Conservation (phyloP, 2,888 invertebrate species). For the Lissocephala sabroskyi region DNA sequence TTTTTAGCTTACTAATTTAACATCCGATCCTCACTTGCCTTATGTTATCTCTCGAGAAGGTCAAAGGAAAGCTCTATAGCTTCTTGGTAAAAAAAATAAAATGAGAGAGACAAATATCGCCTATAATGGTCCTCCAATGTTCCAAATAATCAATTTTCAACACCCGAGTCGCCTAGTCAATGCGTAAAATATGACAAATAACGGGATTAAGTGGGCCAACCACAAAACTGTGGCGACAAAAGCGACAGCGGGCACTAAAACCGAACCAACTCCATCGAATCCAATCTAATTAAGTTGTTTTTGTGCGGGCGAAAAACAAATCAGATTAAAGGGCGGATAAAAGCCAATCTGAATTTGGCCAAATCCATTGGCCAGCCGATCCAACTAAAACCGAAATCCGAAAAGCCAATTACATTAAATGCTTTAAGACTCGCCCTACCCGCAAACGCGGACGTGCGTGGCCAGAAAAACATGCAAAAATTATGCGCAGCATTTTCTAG, state of each 20-base stretch:
- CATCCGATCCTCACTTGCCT: no score
- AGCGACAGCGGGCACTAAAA: no score
- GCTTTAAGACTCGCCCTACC: conserved; percentile 20
- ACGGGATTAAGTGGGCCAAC: conserved; percentile 6
- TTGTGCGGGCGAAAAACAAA: conserved; percentile 46
- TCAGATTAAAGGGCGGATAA: conserved; percentile 46
- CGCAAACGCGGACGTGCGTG: conserved; percentile 31
- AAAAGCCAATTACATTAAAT: conserved; percentile 66
- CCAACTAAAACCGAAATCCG: no score
- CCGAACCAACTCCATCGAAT: conserved; percentile 21
- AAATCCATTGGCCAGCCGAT: conserved; percentile 17
- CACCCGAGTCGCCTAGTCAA: conserved; percentile 27
- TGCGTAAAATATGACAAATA: conserved; percentile 40
- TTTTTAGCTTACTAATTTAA: no score
- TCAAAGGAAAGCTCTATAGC: no score
- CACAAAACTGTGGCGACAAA: conserved; percentile 12
- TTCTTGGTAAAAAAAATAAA: no score
- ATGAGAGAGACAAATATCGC: no score
- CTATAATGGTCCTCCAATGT: no score
- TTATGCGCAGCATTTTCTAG: conserved; percentile 33
- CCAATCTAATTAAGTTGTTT: conserved; percentile 63
- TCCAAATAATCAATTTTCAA: no score
- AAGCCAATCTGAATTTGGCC: conserved; percentile 18
- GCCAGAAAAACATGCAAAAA: conserved; percentile 39
- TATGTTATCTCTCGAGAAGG: no score